phyloP scores from a whole-genome alignment of 2,113 vertebrate genomes.

The Solea solea region DNA sequence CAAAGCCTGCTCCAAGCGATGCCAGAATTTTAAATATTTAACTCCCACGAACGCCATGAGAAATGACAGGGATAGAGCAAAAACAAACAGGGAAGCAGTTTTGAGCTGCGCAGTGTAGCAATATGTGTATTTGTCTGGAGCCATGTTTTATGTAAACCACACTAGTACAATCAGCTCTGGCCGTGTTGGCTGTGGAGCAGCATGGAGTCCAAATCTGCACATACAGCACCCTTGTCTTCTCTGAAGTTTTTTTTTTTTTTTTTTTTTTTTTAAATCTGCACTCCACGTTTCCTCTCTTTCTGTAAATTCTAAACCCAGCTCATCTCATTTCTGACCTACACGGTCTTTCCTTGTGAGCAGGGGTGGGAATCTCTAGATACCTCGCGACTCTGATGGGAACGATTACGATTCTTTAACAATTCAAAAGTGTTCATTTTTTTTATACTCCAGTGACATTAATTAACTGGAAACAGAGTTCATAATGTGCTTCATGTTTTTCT shows the following conservation, averaged over 20 bases:
- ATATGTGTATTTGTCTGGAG: slow-evolving; percentile 44
- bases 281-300: slow-evolving; percentile 20
- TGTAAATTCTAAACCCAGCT: slow-evolving; percentile 31
- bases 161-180: slow-evolving; percentile 35
- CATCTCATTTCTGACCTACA: slow-evolving; percentile 43
- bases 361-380: too few species aligned
- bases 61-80: slow-evolving; percentile 76
- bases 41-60: slow-evolving; percentile 84
- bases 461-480: too few species aligned
- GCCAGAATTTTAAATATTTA: slow-evolving; percentile 88
- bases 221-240: slow-evolving; percentile 27
- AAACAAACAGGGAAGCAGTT: slow-evolving; percentile 58
- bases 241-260: slow-evolving; percentile 41
- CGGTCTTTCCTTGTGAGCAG: slow-evolving; percentile 19
- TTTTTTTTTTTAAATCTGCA: slow-evolving; percentile 23
- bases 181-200: slow-evolving; percentile 16
- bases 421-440: too few species aligned
- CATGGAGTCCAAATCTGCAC: slow-evolving; percentile 31
- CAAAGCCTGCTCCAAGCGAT: slow-evolving; percentile 79
- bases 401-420: too few species aligned
- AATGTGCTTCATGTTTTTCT: too few species aligned
- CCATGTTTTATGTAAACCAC: slow-evolving; percentile 57
- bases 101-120: slow-evolving; percentile 41
- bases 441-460: too few species aligned
- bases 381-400: too few species aligned